Conservation (phyloP, 1,140 invertebrate genomes). For the Argopecten irradians region DNA sequence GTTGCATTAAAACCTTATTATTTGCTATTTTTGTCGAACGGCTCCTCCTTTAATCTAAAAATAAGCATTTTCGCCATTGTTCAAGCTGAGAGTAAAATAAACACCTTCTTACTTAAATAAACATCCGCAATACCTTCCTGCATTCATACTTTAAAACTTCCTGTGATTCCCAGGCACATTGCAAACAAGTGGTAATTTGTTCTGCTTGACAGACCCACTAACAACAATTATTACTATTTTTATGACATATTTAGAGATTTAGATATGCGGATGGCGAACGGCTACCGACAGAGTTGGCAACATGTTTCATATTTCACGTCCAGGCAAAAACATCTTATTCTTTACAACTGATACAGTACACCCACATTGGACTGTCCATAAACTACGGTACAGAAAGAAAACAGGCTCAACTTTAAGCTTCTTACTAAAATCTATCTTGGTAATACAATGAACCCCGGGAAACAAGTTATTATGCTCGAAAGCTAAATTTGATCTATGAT, state of each 20-base stretch:
- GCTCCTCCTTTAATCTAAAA: no score
- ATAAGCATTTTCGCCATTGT: neutral
- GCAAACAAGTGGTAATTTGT: neutral
- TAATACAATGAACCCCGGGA: neutral
- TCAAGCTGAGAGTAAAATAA: neutral
- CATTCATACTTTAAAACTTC: neutral
- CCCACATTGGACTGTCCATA: neutral
- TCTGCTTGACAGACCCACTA: neutral
- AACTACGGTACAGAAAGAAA: no score
- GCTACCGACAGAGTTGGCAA: neutral
- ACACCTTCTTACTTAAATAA: neutral
- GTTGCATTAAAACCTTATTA: no score
- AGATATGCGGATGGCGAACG: neutral
- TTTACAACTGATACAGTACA: neutral
- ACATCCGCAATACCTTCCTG: neutral
- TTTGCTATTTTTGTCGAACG: no score
- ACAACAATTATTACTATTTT: neutral
- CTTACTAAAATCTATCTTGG: neutral
- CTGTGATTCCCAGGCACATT: neutral
- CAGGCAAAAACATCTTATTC: neutral
- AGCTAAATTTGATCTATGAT: neutral
- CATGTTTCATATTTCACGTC: neutral
- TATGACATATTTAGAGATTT: neutral
- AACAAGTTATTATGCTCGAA: neutral
- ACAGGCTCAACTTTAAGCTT: neutral